Percentiles rank a stretch among this genome's conserved stretches.
phyloP scores from a whole-genome alignment of 64 coral and sea anemone genomes.

The Porites australiensis region DNA sequence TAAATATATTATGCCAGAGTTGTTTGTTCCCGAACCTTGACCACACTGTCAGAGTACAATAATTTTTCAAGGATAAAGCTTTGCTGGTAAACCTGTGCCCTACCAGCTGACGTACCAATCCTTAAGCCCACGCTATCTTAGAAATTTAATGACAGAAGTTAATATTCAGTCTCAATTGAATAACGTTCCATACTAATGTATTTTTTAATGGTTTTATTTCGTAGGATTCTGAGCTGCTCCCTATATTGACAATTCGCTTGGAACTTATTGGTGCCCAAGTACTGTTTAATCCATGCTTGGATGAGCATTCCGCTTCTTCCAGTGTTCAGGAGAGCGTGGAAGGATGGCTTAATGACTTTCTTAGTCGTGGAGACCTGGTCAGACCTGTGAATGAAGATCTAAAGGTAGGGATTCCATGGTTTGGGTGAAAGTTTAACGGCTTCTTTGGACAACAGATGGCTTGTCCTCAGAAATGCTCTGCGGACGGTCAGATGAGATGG shows the following conservation, averaged over 20 bases:
- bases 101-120: no score
- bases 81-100: no score
- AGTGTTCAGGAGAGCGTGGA: conserved; percentile 89
- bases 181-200: background rate
- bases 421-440: background rate
- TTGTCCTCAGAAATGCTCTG: no score
- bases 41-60: no score
- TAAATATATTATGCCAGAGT: background rate
- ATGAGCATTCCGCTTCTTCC: conserved; percentile 73
- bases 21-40: no score
- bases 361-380: conserved; percentile 76
- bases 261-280: conserved; percentile 93
- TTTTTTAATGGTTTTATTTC: background rate
- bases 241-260: conserved; percentile 88
- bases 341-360: conserved; percentile 88
- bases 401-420: conserved; percentile 57
- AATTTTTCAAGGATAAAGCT: no score
- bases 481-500: no score
- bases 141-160: no score
- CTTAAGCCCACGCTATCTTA: no score
- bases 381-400: conserved; percentile 73
- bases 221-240: conserved; percentile 63
- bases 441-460: background rate
- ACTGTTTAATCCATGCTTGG: conserved; percentile 91
- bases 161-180: no score